A percentile compares a stretch with the other conserved stretches of the same genome.
Conservation (phyloP, 53 echinoderm and acorn worm genomes). For the Paracentrotus lividus region DNA sequence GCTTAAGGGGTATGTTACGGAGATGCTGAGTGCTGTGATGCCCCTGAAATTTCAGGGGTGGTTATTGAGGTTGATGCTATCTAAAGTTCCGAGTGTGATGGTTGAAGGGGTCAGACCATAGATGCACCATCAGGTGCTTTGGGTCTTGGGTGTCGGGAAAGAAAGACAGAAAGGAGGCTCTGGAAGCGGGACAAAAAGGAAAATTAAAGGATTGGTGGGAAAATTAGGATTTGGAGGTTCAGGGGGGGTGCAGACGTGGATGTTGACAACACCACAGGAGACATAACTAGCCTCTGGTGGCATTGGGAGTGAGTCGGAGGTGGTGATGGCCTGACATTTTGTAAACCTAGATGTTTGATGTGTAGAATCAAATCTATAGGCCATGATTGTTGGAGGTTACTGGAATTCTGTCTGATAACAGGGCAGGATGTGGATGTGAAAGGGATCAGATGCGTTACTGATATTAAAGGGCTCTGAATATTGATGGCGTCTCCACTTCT, state of each 20-base stretch:
- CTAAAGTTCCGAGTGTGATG: constrained; percentile 51
- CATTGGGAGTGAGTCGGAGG: constrained; percentile 28
- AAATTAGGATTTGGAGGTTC: constrained; percentile 70
- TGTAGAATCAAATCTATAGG: constrained; percentile 51
- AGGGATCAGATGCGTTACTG: constrained; percentile 77
- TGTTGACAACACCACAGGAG: constrained; percentile 66
- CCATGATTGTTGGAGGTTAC: constrained; percentile 66
- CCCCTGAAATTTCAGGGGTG: constrained; percentile 38
- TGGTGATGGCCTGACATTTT: constrained; percentile 18
- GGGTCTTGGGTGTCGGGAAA: constrained; percentile 72
- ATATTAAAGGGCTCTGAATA: constrained; percentile 70
- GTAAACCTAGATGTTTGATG: constrained; percentile 57
- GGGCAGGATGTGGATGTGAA: constrained; percentile 76
- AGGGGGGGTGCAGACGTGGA: constrained; percentile 59
- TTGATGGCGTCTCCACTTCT: constrained; percentile 77
- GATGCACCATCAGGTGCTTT: constrained; percentile 74
- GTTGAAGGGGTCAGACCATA: constrained; percentile 71
- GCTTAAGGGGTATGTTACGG: constrained; percentile 26
- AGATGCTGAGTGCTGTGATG: constrained; percentile 28
- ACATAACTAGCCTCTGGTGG: constrained; percentile 41
- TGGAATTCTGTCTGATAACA: constrained; percentile 74
- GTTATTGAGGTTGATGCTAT: constrained; percentile 69
- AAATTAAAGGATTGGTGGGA: constrained; percentile 48
- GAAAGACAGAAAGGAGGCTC: constrained; percentile 73
- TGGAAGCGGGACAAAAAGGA: constrained; percentile 69